Base-by-base conservation (phyloP, 2,888 invertebrate genomes). In the Serripes groenlandicus region DNA sequence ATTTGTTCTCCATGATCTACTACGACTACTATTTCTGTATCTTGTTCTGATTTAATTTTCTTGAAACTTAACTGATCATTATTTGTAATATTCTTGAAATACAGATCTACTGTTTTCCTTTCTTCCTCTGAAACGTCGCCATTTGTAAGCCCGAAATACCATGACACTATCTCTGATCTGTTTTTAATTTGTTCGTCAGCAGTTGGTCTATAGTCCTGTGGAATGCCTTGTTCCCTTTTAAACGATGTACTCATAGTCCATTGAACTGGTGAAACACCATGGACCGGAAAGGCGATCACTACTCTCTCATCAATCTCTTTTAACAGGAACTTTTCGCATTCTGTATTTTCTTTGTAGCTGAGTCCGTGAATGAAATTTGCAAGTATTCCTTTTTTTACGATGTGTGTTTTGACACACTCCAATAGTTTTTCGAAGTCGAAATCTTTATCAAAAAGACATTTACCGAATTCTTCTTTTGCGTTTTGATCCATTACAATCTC, bases 91-190 rank as follows among this genome's bases (percentile, higher is more conserved):
- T 15, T 73, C 18, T 68, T 56, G 26, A 74, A 78, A n/a, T 56
- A 32, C 4, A 9, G 0, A 0, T 78, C 35, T 21, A n/a, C 68
- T 21, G n/a, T 56, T 30, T 60, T 23, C n/a, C 32, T 4, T 15
- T 72, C 81, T 15, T 32, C 30, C 0, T 69, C 64, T 11, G 62
- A 15, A n/a, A 42, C n/a, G 15, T 60, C 26, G 21, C 28, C 4
- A 62, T 23, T 28, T 28, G 56, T 21, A n/a, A 21, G 11, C 1
- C 37, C 18, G 9, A 64, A 34, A 5, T 79, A 79, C 26, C 66
- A 70, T 0, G n/a, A n/a, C 30, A 83, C 30, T 30, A 83, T 80
- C 68, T 83, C 83, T 32, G 79, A 69, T 64, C 70, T 64, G 26
- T 79, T 23, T 35, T 79, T 70, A 49, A 70, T 28, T 34, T 62